Base-by-base conservation (phyloP, 2,113 vertebrate species). In the Austrofundulus limnaeus region DNA sequence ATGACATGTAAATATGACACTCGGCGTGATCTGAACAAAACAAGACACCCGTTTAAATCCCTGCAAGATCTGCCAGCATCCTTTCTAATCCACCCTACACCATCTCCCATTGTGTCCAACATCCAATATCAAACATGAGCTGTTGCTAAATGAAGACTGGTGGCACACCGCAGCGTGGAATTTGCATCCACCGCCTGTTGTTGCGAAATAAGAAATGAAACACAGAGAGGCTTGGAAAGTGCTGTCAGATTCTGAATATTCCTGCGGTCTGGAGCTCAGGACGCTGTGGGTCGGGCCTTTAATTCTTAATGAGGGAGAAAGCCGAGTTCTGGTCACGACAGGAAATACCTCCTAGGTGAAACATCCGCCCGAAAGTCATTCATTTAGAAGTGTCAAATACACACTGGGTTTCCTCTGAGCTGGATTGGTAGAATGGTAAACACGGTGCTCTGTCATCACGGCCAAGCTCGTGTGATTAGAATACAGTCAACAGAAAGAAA, bases 171-270 rank as follows among this genome's bases (percentile, higher is more conserved):
- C 67, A 77, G 72, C 61, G 63, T 77, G 66, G 83, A 87, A 88
- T 85, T 75, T 68, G 60, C 83, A 84, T 75, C 77, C 60, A 62
- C 80, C 55, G 66, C 70, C 57, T 41, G 57, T 74, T 77, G 75
- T 88, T 85, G 79, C 62, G 77, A 88, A 90, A 90, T 82, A 81
- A 84, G 87, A 89, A 89, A 85, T 87, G 75, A 87, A 87, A 84
- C 75, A 72, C 67, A 70, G 28, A 34, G 70, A 56, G 86, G 17
- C 45, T 68, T 81, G 77, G 70, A 75, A n/a, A 38, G 58, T 47
- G 9, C 51, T 24, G 60, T 75, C 61, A 70, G 47, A 87, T 87
- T 72, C 77, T 72, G 80, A 54, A 75, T 89, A 86, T 88, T 87
- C 83, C 85, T 89, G 87, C 83, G 87, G 87, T 87, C 79, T 88